Percentiles rank a stretch among this genome's conserved stretches.
Evolutionary conservation across 1,140 invertebrate genomes (phyloP).

Genomic region (Kradibia gibbosae): DNA sequence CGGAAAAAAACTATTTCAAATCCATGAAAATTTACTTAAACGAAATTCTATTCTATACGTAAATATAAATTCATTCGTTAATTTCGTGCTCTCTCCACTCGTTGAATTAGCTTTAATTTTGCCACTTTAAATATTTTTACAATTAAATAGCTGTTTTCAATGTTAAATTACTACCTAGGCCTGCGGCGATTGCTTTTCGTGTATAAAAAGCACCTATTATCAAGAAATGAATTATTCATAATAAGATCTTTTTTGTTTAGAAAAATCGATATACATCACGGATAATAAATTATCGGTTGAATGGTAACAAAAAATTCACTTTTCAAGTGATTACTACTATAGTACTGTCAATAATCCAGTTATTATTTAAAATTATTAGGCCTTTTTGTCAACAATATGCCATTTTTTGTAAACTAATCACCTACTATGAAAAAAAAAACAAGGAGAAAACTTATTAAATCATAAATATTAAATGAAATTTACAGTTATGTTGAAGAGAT

Average conservation of each 20-base stretch:
- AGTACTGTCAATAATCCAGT: constrained; percentile 6
- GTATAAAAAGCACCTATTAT: constrained; percentile 32
- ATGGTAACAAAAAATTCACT: neutral
- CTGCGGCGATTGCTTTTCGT: neutral
- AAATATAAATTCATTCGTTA: no score
- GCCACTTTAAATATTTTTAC: no score
- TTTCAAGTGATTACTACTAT: constrained; percentile 28
- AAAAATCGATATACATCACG: constrained; percentile 1
- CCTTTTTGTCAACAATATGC: neutral
- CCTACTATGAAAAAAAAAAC: neutral
- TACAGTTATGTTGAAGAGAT: constrained; percentile 41
- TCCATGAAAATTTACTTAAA: neutral
- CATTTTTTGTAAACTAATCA: constrained; percentile 13
- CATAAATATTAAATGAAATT: constrained; percentile 34
- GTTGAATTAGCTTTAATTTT: no score
- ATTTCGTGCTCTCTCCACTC: no score
- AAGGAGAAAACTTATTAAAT: constrained; percentile 7
- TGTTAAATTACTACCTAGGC: neutral
- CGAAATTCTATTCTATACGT: neutral
- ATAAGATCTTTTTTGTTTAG: neutral
- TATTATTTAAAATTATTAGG: constrained; percentile 2
- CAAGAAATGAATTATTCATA: constrained; percentile 29
- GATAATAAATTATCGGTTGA: constrained; percentile 30
- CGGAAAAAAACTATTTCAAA: neutral
- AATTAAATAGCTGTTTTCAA: no score